Evolutionary conservation across 2,113 vertebrate genomes (phyloP).

Genomic region (Cisticola juncidis): DNA sequence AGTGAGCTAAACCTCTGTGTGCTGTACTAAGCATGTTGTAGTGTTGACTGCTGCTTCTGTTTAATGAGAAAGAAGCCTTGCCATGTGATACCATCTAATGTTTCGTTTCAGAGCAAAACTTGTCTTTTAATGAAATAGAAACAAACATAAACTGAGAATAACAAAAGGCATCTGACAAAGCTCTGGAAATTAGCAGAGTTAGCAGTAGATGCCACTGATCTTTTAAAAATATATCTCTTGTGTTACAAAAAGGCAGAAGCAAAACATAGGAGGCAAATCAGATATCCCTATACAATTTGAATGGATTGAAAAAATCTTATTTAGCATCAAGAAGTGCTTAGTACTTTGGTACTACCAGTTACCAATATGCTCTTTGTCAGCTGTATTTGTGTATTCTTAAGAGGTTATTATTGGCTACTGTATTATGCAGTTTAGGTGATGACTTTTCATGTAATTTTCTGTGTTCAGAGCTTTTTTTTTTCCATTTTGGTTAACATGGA

Average conservation of each 20-base stretch:
- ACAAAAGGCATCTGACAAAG: not conserved
- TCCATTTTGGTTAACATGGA: not conserved
- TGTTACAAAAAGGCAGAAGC: not conserved
- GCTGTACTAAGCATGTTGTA: not conserved
- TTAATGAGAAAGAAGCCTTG: not conserved
- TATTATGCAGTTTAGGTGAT: not conserved
- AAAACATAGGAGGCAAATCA: not conserved
- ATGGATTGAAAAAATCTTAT: not conserved
- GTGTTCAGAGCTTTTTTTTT: not conserved
- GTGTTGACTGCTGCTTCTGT: not conserved
- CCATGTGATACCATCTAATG: not conserved
- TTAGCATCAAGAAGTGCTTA: not conserved
- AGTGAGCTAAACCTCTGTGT: not conserved
- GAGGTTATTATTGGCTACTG: not conserved
- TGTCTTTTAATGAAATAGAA: not conserved
- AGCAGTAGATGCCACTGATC: not conserved
- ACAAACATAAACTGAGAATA: not conserved
- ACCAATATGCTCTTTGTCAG: not conserved
- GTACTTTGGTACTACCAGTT: not conserved
- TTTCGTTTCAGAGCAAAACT: not conserved
- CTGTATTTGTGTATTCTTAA: not conserved
- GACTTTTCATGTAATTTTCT: not conserved
- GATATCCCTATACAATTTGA: not conserved
- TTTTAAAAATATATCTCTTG: not conserved
- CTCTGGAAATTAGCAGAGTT: not conserved